Base-by-base conservation (phyloP, 2,888 invertebrate genomes). In the Tanaodytes sp. region DNA sequence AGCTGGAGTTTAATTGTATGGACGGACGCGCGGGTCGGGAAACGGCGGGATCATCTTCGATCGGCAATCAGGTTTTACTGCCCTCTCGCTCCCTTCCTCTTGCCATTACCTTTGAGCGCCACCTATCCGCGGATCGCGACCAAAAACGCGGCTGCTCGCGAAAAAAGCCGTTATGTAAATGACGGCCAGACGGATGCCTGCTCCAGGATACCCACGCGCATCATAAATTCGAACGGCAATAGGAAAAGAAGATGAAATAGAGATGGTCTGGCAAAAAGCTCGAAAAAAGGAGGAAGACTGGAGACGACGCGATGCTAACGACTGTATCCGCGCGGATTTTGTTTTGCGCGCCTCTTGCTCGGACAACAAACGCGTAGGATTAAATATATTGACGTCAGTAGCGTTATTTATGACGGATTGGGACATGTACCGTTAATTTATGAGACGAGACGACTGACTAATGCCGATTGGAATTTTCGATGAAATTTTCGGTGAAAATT, bases 161-260 rank as follows among this genome's bases (percentile, higher is more conserved):
- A 74, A 80, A 82, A 81, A 82, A 82, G 82, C 78, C 77, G 82
- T 82, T 82, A 82, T 82, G 82, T 76, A 82, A 82, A 82, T 80
- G 77, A 71, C 68, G 67, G 66, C 58, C 42, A 48, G 61, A 72
- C 72, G 71, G 65, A 70, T 55, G 67, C 63, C 66, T 54, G 52
- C 55, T 46, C 68, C 55, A 8, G 61, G 72, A 73, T 76, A 74
- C 58, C 52, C 68, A 67, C 72, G 62, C 72, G 71, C 72, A 74
- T 74, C 71, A 72, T 65, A 73, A 74, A 75, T 73, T 63, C 71
- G 52, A 55, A 57, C 70, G 59, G 70, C 69, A 73, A 75, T 73
- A 71, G 62, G 59, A 67, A 71, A 77, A 75, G 67, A 55, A 63
- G 67, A 73, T 46, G 69, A 71, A 61, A 61, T 57, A 66, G 69